A percentile compares a stretch with the other conserved stretches of the same genome.
These are phyloP conservation scores for Tenodera sinensis DNA, from an alignment of 2,888 invertebrate genomes.

Conservation along the genomic window DNA sequence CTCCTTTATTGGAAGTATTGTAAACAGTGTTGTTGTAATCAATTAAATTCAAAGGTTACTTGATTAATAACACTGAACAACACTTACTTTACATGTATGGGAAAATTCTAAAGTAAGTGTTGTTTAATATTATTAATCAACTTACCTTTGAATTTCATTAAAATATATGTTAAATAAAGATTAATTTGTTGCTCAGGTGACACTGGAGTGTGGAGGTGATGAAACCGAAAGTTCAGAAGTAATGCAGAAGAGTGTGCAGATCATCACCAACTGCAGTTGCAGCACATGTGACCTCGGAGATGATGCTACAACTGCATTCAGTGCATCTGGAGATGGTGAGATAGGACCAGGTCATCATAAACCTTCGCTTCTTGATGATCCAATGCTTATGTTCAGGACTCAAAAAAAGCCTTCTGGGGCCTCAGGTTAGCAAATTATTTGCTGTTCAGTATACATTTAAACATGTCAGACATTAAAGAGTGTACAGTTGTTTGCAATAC, in stretches of 20 bases:
- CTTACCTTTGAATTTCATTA: too few species aligned
- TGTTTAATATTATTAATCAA: too few species aligned
- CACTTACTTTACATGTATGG: too few species aligned
- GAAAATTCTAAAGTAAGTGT: too few species aligned
- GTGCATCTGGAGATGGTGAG: constrained; percentile 26
- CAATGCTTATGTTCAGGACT: constrained; percentile 28
- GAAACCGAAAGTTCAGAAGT: constrained; percentile 44
- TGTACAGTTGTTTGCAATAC: too few species aligned
- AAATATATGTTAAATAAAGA: not conserved
- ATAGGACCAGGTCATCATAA: not conserved
- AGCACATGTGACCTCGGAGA: constrained; percentile 51
- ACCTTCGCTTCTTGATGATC: constrained; percentile 24
- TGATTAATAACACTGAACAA: too few species aligned
- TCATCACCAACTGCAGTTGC: constrained; percentile 64
- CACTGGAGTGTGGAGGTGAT: constrained; percentile 53
- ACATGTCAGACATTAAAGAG: too few species aligned
- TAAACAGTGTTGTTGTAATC: too few species aligned
- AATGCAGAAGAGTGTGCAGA: constrained; percentile 58
- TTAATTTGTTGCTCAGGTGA: constrained; percentile 47
- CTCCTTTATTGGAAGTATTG: too few species aligned
- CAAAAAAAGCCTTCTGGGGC: not conserved
- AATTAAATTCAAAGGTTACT: too few species aligned
- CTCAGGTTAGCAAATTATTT: constrained; percentile 17
- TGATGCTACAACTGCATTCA: not conserved
- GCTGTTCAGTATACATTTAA: too few species aligned